Evolutionary conservation across 2,113 vertebrate species (phyloP).

Genomic region (Pachycephala philippinensis): DNA sequence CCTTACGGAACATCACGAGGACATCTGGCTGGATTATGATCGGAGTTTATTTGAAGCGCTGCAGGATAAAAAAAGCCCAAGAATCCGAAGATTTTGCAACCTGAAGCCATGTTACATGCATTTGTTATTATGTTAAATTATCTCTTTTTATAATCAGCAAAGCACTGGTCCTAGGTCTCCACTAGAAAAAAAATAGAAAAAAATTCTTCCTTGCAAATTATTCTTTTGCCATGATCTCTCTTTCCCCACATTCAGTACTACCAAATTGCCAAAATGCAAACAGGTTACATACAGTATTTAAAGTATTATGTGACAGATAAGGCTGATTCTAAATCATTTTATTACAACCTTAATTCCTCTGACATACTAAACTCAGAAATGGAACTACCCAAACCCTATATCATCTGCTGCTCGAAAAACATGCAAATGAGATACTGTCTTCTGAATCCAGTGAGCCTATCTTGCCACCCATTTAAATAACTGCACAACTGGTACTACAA

Average conservation of each 20-base stretch:
- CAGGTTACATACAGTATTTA: not conserved
- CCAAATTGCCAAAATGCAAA: not conserved
- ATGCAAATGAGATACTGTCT: not conserved
- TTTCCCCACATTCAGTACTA: not conserved
- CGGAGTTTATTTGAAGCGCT: not conserved
- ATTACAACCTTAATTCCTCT: not conserved
- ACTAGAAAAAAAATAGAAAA: not conserved
- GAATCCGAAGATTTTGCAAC: not conserved
- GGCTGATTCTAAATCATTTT: not conserved
- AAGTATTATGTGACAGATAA: not conserved
- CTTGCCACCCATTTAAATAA: not conserved
- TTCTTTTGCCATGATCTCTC: not conserved
- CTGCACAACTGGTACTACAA: not conserved
- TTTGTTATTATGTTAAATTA: not conserved
- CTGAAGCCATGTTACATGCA: not conserved
- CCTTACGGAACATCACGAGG: not conserved
- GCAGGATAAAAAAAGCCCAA: not conserved
- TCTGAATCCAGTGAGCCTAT: not conserved
- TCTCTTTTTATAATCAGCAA: not conserved
- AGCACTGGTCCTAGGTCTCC: not conserved
- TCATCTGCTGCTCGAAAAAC: not conserved
- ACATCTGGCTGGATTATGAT: not conserved
- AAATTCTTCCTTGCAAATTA: not conserved
- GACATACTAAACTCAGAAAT: not conserved
- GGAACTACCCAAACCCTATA: not conserved